phyloP scores from a whole-genome alignment of 2,888 invertebrate species.

The Cylloceria caligata region DNA sequence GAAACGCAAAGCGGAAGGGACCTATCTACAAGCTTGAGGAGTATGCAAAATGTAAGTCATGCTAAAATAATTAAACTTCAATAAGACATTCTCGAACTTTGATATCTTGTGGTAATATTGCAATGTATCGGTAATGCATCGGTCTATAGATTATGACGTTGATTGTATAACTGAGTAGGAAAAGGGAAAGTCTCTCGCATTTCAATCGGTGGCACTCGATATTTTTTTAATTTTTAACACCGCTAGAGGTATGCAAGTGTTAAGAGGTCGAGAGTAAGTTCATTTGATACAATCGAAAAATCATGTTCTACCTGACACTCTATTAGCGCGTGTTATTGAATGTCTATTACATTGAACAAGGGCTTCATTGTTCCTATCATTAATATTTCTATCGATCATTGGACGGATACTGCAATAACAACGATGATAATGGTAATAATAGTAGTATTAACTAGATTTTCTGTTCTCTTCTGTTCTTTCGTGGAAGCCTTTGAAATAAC shows the following conservation, averaged over 20 bases:
- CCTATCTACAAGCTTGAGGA: background rate
- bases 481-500: too few relatives aligned
- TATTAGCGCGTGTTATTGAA: constrained; percentile 35
- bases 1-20: background rate
- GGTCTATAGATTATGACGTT: background rate
- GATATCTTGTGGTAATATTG: background rate
- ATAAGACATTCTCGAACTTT: background rate
- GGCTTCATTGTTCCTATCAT: constrained; percentile 50
- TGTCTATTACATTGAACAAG: constrained; percentile 48
- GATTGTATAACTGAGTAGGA: constrained; percentile 10
- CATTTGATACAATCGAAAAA: constrained; percentile 41
- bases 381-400: constrained; percentile 23
- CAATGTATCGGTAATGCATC: background rate
- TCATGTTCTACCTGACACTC: constrained; percentile 32
- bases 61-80: background rate
- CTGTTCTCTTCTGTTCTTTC: too few relatives aligned
- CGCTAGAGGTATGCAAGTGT: background rate
- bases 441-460: background rate
- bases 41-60: background rate
- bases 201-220: background rate
- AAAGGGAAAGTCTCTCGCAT: constrained; percentile 19
- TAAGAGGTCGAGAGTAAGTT: constrained; percentile 28
- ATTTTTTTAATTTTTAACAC: constrained; percentile 4
- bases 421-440: background rate
- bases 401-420: background rate